Evolutionary conservation across 2,113 vertebrate genomes (phyloP).

Genomic region (Elaphurus davidianus): DNA sequence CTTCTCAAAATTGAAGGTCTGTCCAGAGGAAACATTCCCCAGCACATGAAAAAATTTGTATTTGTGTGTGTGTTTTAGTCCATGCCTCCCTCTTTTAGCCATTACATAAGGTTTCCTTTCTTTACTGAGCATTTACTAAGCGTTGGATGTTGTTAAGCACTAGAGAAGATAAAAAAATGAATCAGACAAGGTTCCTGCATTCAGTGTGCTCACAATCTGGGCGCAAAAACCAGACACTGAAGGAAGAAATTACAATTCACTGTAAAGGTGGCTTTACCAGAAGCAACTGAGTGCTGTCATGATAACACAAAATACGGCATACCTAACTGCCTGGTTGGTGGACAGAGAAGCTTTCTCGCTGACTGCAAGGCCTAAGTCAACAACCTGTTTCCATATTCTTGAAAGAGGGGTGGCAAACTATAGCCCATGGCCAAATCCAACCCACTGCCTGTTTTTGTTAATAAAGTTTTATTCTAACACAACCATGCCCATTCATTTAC

Average conservation of each 20-base stretch:
- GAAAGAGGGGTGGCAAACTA: not conserved
- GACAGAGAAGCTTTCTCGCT: not conserved
- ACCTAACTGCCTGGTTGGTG: not conserved
- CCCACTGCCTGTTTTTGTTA: not conserved
- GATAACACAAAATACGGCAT: not conserved
- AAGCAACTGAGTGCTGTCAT: not conserved
- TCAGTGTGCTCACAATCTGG: not conserved
- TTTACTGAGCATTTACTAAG: not conserved
- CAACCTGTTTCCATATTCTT: not conserved
- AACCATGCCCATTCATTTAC: not conserved
- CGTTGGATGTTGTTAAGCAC: not conserved
- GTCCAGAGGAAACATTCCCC: not conserved
- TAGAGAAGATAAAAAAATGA: not conserved
- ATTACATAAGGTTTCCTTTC: not conserved
- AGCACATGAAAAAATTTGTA: not conserved
- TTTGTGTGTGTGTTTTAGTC: not conserved
- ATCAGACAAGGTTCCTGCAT: not conserved
- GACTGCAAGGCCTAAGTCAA: not conserved
- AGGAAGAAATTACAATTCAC: not conserved
- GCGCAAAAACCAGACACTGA: not conserved
- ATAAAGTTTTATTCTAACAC: conserved; percentile 35
- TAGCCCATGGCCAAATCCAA: not conserved
- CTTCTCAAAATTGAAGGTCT: conserved; percentile 15
- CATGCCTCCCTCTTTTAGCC: not conserved
- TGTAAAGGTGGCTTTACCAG: not conserved